Evolutionary conservation across 1,140 invertebrate species (phyloP), one percentile per base, ranked within the genome.

Genomic region (Dysdera silvatica): DNA sequence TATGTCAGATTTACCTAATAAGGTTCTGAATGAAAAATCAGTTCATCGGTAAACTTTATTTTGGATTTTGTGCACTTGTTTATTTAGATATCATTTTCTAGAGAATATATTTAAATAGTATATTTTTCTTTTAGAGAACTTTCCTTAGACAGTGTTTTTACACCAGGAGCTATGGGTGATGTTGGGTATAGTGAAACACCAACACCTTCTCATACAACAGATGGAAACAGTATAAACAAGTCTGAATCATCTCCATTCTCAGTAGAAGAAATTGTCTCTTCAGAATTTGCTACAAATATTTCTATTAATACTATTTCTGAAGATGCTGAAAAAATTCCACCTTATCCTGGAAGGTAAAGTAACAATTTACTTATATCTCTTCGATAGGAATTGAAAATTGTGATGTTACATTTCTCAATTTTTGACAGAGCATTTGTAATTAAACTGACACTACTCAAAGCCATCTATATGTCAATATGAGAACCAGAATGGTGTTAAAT

Each of bases 111-210:
- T n/a, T n/a, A n/a, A n/a, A n/a, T n/a, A n/a, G n/a, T n/a, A n/a
- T n/a, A n/a, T n/a, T n/a, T n/a, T n/a, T n/a, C n/a, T n/a, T n/a
- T n/a, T n/a, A 67, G 66, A 20, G 66, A 67, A 52, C 29, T 63
- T 7, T 67, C 66, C 7, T 32, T 67, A 23, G 66, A 67, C 41
- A 67, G 66, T 54, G 66, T 67, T 26, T 67, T 67, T 43, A 59
- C 60, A 14, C 40, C 60, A 26, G 56, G 52, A 52, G 52, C 49
- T 35, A 28, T 37, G 20, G 59, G 45, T 52, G 65, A 61, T 43
- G 10, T 59, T 3, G 43, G 40, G n/a, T 61, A 51, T 32, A 67
- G 55, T 54, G 61, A 63, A 18, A 59, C 57, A 14, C 55, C 66
- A 8, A 63, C 66, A 31, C 55, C 66, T 18, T 56, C 66, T 24